Conservation (phyloP, 2,888 invertebrate genomes). For the Metellina segmentata region DNA sequence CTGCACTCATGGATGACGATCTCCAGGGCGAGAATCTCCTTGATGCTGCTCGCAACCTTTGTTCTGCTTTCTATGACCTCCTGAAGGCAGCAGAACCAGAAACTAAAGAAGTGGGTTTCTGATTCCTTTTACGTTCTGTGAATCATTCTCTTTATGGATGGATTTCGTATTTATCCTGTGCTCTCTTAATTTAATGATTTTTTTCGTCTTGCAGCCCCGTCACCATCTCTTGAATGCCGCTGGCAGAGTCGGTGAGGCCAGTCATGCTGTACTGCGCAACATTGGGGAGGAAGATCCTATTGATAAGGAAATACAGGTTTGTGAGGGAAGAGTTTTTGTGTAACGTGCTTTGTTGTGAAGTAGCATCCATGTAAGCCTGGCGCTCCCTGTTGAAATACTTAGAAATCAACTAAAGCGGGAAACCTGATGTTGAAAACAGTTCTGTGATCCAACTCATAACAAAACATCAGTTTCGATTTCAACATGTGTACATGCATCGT, state of each 20-base stretch:
- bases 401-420: too few relatives aligned
- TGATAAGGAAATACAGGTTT: slow-evolving; percentile 81
- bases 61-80: slow-evolving; percentile 94
- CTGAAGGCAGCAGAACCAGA: slow-evolving; percentile 97
- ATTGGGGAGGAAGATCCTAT: slow-evolving; percentile 92
- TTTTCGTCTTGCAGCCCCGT: slow-evolving; percentile 85
- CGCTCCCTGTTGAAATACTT: too few relatives aligned
- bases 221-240: slow-evolving; percentile 97
- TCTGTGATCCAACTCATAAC: too few relatives aligned
- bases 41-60: slow-evolving; percentile 94
- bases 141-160: not conserved
- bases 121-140: not conserved
- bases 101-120: slow-evolving; percentile 88
- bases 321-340: not conserved
- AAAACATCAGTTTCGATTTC: too few relatives aligned
- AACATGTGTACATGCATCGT: too few relatives aligned
- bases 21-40: slow-evolving; percentile 91
- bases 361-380: too few relatives aligned
- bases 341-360: too few relatives aligned
- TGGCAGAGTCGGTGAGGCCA: slow-evolving; percentile 97
- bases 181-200: not conserved
- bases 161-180: not conserved
- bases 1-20: slow-evolving; percentile 93
- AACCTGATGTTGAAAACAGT: too few relatives aligned
- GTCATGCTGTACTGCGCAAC: slow-evolving; percentile 94